Evolutionary conservation across 2,113 vertebrate genomes (phyloP).

Genomic region (Xenopus laevis): DNA sequence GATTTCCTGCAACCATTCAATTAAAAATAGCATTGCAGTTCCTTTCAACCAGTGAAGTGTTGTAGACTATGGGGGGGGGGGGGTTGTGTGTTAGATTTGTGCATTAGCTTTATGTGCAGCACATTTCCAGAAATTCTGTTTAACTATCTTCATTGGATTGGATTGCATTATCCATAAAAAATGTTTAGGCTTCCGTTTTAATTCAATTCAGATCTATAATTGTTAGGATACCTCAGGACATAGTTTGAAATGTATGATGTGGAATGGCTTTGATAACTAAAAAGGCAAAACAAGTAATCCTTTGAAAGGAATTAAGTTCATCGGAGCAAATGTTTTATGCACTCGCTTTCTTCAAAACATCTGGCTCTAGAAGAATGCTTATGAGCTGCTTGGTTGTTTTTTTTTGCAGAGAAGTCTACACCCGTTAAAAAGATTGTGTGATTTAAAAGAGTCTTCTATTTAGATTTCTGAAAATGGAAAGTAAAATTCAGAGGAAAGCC

Average conservation of each 20-base stretch:
- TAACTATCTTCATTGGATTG: too few species aligned
- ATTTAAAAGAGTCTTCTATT: too few species aligned
- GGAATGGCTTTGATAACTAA: slow-evolving; percentile 22
- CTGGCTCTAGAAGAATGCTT: slow-evolving; percentile 26
- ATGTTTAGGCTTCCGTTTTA: slow-evolving; percentile 24
- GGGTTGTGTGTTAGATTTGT: too few species aligned
- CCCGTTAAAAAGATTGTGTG: too few species aligned
- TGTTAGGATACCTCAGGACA: slow-evolving; percentile 15
- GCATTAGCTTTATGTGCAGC: too few species aligned
- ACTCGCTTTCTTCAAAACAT: slow-evolving; percentile 23
- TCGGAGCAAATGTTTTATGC: slow-evolving; percentile 20
- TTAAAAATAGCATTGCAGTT: too few species aligned
- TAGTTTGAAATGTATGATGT: slow-evolving; percentile 37
- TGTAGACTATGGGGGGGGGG: too few species aligned
- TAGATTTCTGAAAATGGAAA: too few species aligned
- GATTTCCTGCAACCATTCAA: too few species aligned
- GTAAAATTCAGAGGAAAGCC: too few species aligned
- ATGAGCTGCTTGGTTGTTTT: slow-evolving; percentile 14
- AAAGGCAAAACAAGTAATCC: slow-evolving; percentile 12
- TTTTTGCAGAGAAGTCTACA: background rate
- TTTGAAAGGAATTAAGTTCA: slow-evolving; percentile 26
- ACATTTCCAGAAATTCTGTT: too few species aligned
- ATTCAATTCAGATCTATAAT: slow-evolving; percentile 9
- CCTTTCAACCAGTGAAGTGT: too few species aligned
- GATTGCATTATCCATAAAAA: background rate